These are phyloP conservation scores for Zaprionus gabonicus DNA, from an alignment of 1,140 invertebrate species.

Conservation along the genomic window DNA sequence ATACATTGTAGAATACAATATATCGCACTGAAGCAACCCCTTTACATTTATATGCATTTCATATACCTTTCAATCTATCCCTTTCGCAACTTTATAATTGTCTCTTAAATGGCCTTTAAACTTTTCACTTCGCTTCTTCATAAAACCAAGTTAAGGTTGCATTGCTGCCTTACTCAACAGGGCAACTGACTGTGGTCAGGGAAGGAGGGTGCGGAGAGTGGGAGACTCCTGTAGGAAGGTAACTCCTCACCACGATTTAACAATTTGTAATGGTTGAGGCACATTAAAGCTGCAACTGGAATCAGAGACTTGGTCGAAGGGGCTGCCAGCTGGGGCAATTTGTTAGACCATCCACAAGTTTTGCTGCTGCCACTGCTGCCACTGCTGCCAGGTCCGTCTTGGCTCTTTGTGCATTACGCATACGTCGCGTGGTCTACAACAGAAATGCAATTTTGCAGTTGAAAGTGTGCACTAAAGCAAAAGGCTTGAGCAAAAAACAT, in stretches of 20 bases:
- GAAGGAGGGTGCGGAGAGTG: neutral
- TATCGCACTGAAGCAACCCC: no score
- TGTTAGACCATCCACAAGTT: conserved; percentile 41
- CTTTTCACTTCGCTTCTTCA: neutral
- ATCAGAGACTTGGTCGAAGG: neutral
- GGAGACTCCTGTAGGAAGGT: neutral
- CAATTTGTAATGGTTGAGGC: conserved; percentile 45
- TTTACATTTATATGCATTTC: no score
- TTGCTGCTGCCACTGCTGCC: neutral
- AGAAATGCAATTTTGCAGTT: conserved; percentile 40
- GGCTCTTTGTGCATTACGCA: conserved; percentile 38
- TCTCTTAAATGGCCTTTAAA: no score
- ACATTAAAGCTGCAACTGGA: conserved; percentile 30
- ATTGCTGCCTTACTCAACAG: neutral
- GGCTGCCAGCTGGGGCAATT: conserved; percentile 29
- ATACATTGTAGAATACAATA: no score
- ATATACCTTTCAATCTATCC: no score
- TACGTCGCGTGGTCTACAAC: conserved; percentile 39
- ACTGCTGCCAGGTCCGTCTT: neutral
- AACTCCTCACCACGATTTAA: conserved; percentile 30
- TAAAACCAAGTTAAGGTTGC: neutral
- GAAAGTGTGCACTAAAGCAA: conserved; percentile 20
- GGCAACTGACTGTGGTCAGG: neutral
- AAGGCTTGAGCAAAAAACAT: conserved; percentile 12
- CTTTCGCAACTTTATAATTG: no score